Evolutionary conservation across 2,797 vertebrate genomes (phyloP).

Genomic region (Onychomys arenicola): DNA sequence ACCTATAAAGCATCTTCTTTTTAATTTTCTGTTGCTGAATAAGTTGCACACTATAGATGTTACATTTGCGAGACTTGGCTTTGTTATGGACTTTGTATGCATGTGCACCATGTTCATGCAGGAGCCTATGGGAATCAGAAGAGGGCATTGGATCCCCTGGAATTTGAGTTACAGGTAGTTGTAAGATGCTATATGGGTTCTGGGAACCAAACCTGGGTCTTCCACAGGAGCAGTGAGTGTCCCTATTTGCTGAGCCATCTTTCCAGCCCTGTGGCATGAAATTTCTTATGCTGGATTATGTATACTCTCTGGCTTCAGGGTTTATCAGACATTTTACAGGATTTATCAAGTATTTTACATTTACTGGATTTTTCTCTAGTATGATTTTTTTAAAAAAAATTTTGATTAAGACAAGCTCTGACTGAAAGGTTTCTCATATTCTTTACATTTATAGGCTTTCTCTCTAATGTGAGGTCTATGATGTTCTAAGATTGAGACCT

Average conservation of each 20-base stretch:
- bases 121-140: no score
- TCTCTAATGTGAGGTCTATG: conserved; percentile 79
- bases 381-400: conserved; percentile 78
- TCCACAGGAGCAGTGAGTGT: no score
- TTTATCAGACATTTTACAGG: conserved; percentile 67
- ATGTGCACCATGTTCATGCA: no score
- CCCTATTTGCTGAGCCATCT: no score
- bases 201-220: no score
- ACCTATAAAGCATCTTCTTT: conserved; percentile 68
- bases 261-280: no score
- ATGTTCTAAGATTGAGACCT: conserved; percentile 80
- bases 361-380: conserved; percentile 76
- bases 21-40: conserved; percentile 76
- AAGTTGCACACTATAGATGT: conserved; percentile 72
- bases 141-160: no score
- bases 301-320: conserved; percentile 70
- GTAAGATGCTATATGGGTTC: no score
- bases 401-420: conserved; percentile 79
- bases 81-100: conserved; percentile 53
- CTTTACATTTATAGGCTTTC: conserved; percentile 80
- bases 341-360: conserved; percentile 75
- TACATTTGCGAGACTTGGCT: conserved; percentile 75
- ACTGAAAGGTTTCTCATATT: conserved; percentile 80
- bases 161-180: no score
- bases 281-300: conserved; percentile 64